These are phyloP conservation scores for Prunella strophiata DNA, from an alignment of 2,797 vertebrate species.

Conservation along the genomic window DNA sequence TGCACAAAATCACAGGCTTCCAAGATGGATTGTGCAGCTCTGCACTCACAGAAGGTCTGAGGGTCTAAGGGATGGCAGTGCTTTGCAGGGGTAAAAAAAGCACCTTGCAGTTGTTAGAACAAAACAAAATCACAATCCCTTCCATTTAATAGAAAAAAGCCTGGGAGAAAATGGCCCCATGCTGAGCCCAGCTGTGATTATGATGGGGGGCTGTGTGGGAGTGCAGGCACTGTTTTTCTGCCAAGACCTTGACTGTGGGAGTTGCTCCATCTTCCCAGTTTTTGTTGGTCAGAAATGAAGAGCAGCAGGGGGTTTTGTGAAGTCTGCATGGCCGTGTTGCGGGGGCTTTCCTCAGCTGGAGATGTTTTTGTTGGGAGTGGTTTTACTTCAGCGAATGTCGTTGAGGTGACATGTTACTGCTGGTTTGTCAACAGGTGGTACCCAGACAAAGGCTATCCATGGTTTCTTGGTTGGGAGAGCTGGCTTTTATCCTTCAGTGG, in stretches of 20 bases:
- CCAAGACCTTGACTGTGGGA: neutral
- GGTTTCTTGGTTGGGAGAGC: neutral
- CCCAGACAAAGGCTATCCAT: neutral
- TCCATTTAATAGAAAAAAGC: neutral
- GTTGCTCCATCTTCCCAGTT: neutral
- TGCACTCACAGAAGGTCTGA: neutral
- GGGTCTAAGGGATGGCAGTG: neutral
- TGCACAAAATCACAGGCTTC: neutral
- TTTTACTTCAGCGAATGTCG: neutral
- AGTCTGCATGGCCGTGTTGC: fast-evolving
- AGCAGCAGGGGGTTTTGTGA: neutral
- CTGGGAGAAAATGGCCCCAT: neutral
- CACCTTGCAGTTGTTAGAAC: neutral
- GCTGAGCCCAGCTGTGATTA: neutral
- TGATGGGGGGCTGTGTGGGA: fast-evolving
- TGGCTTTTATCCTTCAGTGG: neutral
- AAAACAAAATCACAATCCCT: neutral
- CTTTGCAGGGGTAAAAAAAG: neutral
- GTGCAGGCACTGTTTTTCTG: neutral
- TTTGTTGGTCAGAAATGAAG: neutral
- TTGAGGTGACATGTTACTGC: neutral
- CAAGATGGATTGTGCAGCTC: neutral
- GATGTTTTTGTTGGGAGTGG: neutral
- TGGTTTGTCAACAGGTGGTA: neutral
- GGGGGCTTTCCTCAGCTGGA: neutral